Percentiles rank a stretch among this genome's conserved stretches.
phyloP scores from a whole-genome alignment of 2,888 invertebrate genomes.

The Chamaedrilus cognettii region DNA sequence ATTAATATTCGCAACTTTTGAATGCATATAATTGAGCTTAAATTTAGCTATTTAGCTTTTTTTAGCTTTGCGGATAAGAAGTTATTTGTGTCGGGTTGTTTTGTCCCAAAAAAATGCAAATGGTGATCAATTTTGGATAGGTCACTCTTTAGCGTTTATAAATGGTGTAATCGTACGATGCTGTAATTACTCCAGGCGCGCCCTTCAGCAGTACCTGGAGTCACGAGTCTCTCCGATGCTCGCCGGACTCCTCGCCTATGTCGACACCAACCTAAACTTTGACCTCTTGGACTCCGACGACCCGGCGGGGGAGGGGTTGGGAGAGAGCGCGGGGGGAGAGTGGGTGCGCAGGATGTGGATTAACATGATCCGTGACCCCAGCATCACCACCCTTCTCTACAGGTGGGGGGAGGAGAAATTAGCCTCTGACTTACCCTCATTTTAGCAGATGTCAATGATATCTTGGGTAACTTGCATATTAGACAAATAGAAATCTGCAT shows the following conservation, averaged over 20 bases:
- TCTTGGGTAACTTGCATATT: neutral
- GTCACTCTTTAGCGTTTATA: no score
- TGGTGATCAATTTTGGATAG: no score
- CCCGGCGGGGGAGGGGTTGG: no score
- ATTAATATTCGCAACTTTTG: no score
- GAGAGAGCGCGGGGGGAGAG: conserved; percentile 7
- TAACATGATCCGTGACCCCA: conserved; percentile 33
- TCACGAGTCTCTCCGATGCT: conserved; percentile 46
- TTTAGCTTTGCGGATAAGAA: no score
- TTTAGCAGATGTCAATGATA: neutral
- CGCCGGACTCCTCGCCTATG: conserved; percentile 47
- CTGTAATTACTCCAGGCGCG: conserved; percentile 38
- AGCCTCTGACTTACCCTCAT: no score
- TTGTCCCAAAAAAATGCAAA: no score
- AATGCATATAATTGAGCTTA: no score
- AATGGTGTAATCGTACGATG: no score
- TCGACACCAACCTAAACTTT: conserved; percentile 50
- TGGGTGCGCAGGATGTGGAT: conserved; percentile 47
- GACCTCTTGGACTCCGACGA: conserved; percentile 37
- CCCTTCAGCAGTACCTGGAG: conserved; percentile 44
- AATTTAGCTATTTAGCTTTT: no score
- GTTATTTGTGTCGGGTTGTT: no score
- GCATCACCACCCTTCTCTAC: conserved; percentile 20
- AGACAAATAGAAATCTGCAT: neutral
- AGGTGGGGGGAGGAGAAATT: no score